A percentile compares a stretch with the other conserved stretches of the same genome.
Evolutionary conservation across 1,140 invertebrate genomes (phyloP).

Genomic region (Brachystomella parvula): DNA sequence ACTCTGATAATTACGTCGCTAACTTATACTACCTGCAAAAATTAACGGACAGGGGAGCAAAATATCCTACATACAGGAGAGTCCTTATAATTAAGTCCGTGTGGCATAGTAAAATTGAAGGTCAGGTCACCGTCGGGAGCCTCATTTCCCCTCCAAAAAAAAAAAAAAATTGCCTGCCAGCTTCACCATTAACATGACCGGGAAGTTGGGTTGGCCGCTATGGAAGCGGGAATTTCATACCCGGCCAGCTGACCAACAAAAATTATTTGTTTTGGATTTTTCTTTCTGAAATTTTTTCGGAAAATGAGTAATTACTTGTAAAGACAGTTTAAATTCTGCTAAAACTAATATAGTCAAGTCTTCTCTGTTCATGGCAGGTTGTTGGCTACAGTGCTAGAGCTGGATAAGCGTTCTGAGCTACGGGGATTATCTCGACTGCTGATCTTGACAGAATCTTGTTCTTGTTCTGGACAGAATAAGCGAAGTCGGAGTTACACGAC

Average conservation of each 20-base stretch:
- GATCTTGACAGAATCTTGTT: no score
- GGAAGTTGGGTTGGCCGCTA: no score
- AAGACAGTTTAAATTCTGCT: background rate
- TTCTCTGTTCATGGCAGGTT: background rate
- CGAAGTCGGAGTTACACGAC: background rate
- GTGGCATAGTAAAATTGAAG: background rate
- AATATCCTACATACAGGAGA: background rate
- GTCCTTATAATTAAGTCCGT: background rate
- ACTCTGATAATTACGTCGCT: no score
- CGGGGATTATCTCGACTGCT: no score
- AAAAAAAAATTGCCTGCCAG: no score
- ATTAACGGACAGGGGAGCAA: background rate
- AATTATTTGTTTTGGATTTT: background rate
- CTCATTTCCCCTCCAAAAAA: background rate
- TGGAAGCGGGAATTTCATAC: background rate
- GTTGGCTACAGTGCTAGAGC: no score
- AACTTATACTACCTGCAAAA: no score
- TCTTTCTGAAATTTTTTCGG: background rate
- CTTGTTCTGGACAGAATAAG: background rate
- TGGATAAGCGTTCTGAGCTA: no score
- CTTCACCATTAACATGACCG: no score
- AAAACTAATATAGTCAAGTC: background rate
- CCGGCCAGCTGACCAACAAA: background rate
- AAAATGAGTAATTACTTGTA: background rate
- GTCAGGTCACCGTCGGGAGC: background rate